Evolutionary conservation across 2,888 invertebrate genomes (phyloP), one percentile per base, ranked within the genome.

Genomic region (Stenichneumon culpator): DNA sequence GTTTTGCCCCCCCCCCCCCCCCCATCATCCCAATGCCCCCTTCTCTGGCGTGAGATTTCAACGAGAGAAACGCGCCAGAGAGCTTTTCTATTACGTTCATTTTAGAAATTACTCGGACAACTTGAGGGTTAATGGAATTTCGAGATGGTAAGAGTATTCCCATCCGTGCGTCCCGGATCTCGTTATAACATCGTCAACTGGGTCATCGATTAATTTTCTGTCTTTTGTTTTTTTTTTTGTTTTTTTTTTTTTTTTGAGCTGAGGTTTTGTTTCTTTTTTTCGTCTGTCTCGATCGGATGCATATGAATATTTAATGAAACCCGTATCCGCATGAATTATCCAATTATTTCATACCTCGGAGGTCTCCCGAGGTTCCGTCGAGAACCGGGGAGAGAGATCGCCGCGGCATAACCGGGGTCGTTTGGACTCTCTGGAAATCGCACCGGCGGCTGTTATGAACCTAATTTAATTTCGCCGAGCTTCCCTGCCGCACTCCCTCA

Each of bases 391-490:
- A 22, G 7, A 11, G 19, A 67, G 39, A n/a, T 28, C 54, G 36
- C 14, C 22, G 11, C 47, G 39, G 36, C 14, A 72, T 72, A 19
- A 78, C n/a, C 54, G 36, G 63, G 44, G 78, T 82, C 32, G 25
- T 60, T 54, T 67, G 19, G 16, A 50, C 54, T 54, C 75, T 54
- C 75, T 60, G 47, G 57, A 75, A 79, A 79, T 83, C 70, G 79
- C 72, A 65, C 65, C 75, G 70, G 57, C 72, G 75, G 67, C 67
- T 63, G 57, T 60, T 77, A 50, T 72, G 67, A 80, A 77, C 75
- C 75, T 80, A 79, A 80, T 84, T 84, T 80, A 84, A 84, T 80
- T 84, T 80, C 47, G 47, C 70, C 72, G 19, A 57, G 47, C 44
- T 22, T 50, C 72, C 72, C 19, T 39, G 36, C 44, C 52, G 75